Evolutionary conservation across 2,113 vertebrate genomes (phyloP), one percentile per base, ranked within the genome.

Genomic region (Anhinga rufa): DNA sequence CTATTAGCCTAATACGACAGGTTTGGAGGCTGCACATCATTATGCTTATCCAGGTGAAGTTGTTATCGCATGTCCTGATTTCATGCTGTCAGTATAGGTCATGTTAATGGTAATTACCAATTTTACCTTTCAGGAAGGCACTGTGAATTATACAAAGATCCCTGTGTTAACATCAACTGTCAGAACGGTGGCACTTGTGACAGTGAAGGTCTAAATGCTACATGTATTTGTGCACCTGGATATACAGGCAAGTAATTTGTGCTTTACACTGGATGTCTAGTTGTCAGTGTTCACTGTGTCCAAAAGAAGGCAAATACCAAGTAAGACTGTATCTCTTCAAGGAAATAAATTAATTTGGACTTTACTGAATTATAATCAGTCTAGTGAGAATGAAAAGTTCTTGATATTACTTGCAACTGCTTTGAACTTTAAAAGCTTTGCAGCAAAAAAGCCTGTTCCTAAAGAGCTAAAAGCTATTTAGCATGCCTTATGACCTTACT

Each of bases 81-180:
- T 64, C 46, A 22, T 64, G 62, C 69, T 86, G 65, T 62, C 74
- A n/a, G 7, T 34, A 28, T 42, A 16, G 12, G 15, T 65, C 49
- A 64, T 17, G 17, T 72, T 76, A 92, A 84, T 42, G 71, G 57
- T 54, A 65, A 19, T 79, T 62, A 54, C 72, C 82, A 34, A n/a
- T 91, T 79, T 77, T 95, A 58, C 38, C 46, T 68, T 75, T 79
- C 97, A 99, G 99, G 98, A 83, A 98, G 97, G 82, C 99, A 99
- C 95, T 99, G 99, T 97, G 99, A 99, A 93, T 97, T 99, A 38
- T 99, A 98, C 97, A 99, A 98, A 97, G 99, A 99, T 94, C 99
- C 99, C 17, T 99, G 99, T 82, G 92, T 99, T 81, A 99, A 98
- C 60, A 87, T 99, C 95, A 98, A 94, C 96, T 99, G 99, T 97